Evolutionary conservation across 2,888 invertebrate species (phyloP).

Genomic region (Phragmatobia fuliginosa): DNA sequence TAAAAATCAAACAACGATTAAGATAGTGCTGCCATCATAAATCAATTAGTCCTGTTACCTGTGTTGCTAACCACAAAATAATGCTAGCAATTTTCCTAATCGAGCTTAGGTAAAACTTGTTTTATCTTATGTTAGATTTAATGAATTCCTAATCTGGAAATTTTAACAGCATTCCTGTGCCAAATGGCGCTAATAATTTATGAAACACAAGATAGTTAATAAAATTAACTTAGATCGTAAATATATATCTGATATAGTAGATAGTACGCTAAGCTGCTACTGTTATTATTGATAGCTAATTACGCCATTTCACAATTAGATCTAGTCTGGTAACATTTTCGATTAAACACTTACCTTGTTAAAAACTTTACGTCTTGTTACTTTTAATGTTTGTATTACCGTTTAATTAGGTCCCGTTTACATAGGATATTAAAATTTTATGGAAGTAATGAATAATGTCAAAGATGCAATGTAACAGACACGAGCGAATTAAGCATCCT

Average conservation of each 20-base stretch:
- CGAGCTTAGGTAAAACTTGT: slow-evolving; percentile 58
- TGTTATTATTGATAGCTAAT: slow-evolving; percentile 13
- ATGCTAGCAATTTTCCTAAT: slow-evolving; percentile 61
- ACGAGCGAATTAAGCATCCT: background rate
- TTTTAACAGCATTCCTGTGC: slow-evolving; percentile 74
- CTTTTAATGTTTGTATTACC: background rate
- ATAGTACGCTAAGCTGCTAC: slow-evolving; percentile 13
- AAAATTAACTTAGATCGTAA: slow-evolving; percentile 43
- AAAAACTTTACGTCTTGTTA: background rate
- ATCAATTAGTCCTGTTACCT: slow-evolving; percentile 51
- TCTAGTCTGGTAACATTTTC: background rate
- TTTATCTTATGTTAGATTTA: slow-evolving; percentile 76
- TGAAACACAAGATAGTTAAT: slow-evolving; percentile 53
- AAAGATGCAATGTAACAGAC: too few relatives aligned
- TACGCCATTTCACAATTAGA: background rate
- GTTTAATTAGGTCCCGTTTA: background rate
- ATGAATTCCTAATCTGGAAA: slow-evolving; percentile 80
- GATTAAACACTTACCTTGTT: background rate
- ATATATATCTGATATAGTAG: slow-evolving; percentile 23
- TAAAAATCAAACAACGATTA: slow-evolving; percentile 34
- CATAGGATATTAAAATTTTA: too few relatives aligned
- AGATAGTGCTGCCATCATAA: slow-evolving; percentile 46
- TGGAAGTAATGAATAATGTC: too few relatives aligned
- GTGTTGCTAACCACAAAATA: slow-evolving; percentile 50
- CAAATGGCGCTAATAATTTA: slow-evolving; percentile 61